Evolutionary conservation across 53 echinoderm and acorn worm species (phyloP).

Genomic region (Echinometra lucunter): DNA sequence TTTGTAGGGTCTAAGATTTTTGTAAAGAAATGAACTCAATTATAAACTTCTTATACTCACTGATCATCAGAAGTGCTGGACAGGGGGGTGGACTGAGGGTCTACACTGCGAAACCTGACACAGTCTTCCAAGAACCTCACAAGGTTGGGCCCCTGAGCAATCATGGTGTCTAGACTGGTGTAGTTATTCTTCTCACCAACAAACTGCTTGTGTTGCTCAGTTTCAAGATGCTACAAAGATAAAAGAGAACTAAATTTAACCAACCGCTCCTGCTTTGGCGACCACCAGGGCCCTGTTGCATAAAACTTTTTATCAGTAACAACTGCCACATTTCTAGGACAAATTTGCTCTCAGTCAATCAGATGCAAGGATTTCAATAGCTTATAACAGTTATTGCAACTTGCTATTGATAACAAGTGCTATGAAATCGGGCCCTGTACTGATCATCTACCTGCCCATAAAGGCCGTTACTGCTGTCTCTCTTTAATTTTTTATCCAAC

Average conservation of each 20-base stretch:
- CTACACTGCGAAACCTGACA: constrained; percentile 42
- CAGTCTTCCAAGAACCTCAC: constrained; percentile 90
- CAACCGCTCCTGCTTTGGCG: too few species aligned
- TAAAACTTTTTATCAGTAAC: too few species aligned
- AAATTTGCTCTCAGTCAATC: too few species aligned
- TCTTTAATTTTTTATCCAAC: too few species aligned
- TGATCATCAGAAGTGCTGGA: not conserved
- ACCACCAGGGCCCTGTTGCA: too few species aligned
- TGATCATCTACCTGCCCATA: too few species aligned
- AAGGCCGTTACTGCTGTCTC: too few species aligned
- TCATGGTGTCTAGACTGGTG: constrained; percentile 88
- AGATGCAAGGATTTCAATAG: too few species aligned
- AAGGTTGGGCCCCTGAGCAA: constrained; percentile 93
- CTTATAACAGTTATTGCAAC: too few species aligned
- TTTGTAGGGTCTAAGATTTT: not conserved
- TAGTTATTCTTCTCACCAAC: constrained; percentile 87
- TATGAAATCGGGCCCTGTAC: too few species aligned
- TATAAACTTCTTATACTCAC: not conserved
- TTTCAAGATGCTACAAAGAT: constrained; percentile 79
- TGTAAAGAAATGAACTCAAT: not conserved
- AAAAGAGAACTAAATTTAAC: not conserved
- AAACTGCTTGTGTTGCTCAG: constrained; percentile 82
- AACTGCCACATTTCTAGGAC: too few species aligned
- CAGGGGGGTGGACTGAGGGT: constrained; percentile 10
- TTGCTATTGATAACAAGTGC: too few species aligned